These are phyloP conservation scores for Whitmania pigra DNA, from an alignment of 1,140 invertebrate genomes.

Conservation along the genomic window DNA sequence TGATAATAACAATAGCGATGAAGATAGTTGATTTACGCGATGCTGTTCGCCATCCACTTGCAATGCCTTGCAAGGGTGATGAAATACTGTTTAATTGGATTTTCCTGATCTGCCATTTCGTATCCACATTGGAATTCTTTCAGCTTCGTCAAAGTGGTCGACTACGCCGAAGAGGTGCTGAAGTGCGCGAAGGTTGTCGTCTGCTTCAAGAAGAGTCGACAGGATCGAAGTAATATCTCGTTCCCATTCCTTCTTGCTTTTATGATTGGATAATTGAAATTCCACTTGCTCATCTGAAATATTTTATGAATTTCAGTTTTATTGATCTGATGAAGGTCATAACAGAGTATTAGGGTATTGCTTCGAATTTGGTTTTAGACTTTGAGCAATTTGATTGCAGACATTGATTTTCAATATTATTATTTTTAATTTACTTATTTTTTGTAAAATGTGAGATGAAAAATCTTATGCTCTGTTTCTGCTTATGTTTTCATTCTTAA, in stretches of 20 bases:
- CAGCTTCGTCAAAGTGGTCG: constrained; percentile 72
- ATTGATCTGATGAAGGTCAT: neutral
- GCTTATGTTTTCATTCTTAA: too few relatives aligned
- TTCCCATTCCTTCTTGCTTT: neutral
- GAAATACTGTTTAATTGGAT: neutral
- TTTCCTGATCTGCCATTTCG: neutral
- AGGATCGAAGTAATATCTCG: constrained; percentile 54
- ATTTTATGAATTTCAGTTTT: neutral
- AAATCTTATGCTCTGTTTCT: too few relatives aligned
- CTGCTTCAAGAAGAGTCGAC: constrained; percentile 67
- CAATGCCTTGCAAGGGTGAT: neutral
- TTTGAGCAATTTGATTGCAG: neutral
- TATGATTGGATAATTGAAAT: too few relatives aligned
- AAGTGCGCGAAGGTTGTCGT: constrained; percentile 66
- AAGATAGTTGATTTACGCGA: neutral
- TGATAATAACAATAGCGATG: neutral
- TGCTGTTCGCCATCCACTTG: neutral
- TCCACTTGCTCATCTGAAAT: neutral
- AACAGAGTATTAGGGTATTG: neutral
- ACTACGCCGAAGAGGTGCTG: constrained; percentile 86
- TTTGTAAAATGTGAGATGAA: too few relatives aligned
- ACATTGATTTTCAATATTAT: neutral
- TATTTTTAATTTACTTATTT: too few relatives aligned
- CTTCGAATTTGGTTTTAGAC: neutral
- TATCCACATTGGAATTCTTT: constrained; percentile 24